Base-by-base conservation (phyloP, 2,113 vertebrate species). In the Leptobrachium ailaonicum region DNA sequence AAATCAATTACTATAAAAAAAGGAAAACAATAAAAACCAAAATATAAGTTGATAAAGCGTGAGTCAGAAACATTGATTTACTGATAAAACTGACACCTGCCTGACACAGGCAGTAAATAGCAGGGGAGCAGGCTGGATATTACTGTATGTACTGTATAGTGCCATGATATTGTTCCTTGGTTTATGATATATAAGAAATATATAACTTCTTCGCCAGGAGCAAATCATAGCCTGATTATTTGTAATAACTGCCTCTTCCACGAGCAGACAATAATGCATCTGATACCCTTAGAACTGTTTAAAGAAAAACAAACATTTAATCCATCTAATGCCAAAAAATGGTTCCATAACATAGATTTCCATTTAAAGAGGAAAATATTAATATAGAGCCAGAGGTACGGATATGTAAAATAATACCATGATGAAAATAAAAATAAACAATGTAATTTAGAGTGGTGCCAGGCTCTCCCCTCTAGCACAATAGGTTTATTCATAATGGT, bases 61-160 rank as follows among this genome's bases (percentile, higher is more conserved):
- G 72, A 68, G 72, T 45, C 63, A 81, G 63, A 40, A 68, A 41
- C 66, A 81, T 81, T 81, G 79, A 81, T 81, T 75, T 81, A 74
- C 54, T 68, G 72, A 81, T 81, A 81, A 81, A 81, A 56, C 41
- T 75, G 79, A 81, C 79, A 81, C 72, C 71, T 81, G 79, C 41
- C 66, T 81, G 79, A 81, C 72, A 81, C 64, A 50, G 13, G 53
- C 71, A 45, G 71, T 66, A 80, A 80, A 80, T 69, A 80, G 53
- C 68, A 69, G 62, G 62, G 58, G 71, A 66, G 43, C n/a, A 68
- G 64, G 50, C 56, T 68, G 67, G 69, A 73, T 80, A 74, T 13
- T 12, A 14, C 20, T 56, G 45, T 73, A 32, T 43, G 41, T 71
- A 60, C 13, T 13, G 56, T 50, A 41, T 73, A 50, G 12, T 62